Percentiles rank a stretch among this genome's conserved stretches.
Conservation (phyloP, 2,797 vertebrate genomes). For the Gambelia wislizenii region DNA sequence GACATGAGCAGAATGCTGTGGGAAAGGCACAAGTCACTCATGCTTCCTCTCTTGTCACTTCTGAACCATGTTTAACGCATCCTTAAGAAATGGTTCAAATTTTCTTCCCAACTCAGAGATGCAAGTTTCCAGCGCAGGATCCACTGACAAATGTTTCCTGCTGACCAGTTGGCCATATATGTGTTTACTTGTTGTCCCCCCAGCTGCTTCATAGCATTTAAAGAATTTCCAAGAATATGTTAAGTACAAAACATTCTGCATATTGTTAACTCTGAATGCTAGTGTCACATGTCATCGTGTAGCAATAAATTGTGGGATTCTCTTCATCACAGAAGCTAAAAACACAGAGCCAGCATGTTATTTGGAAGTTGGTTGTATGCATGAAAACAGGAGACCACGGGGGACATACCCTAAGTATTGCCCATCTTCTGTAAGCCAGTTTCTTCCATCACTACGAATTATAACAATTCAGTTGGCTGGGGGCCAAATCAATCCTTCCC, state of each 20-base stretch:
- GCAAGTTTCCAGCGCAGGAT: neutral
- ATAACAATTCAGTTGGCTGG: constrained; percentile 6
- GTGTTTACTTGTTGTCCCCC: neutral
- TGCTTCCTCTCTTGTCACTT: neutral
- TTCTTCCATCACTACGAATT: constrained; percentile 13
- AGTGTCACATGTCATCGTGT: neutral
- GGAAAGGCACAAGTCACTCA: neutral
- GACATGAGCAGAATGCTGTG: neutral
- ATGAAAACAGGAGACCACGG: constrained; percentile 38
- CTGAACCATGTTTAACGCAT: neutral
- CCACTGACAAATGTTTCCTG: constrained; percentile 4
- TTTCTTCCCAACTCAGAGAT: neutral
- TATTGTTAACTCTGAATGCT: constrained; percentile 9
- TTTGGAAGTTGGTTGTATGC: neutral
- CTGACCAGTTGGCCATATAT: neutral
- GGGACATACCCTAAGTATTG: constrained; percentile 25
- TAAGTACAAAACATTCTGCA: neutral
- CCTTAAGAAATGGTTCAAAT: neutral
- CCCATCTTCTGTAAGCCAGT: constrained; percentile 43
- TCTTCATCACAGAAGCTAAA: neutral
- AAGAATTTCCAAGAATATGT: neutral
- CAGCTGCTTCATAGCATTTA: neutral
- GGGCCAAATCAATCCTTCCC: constrained; percentile 31
- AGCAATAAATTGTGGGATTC: neutral
- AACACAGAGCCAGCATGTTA: neutral